Evolutionary conservation across 1,140 invertebrate genomes (phyloP), one percentile per base, ranked within the genome.

Genomic region (Halesus radiatus): DNA sequence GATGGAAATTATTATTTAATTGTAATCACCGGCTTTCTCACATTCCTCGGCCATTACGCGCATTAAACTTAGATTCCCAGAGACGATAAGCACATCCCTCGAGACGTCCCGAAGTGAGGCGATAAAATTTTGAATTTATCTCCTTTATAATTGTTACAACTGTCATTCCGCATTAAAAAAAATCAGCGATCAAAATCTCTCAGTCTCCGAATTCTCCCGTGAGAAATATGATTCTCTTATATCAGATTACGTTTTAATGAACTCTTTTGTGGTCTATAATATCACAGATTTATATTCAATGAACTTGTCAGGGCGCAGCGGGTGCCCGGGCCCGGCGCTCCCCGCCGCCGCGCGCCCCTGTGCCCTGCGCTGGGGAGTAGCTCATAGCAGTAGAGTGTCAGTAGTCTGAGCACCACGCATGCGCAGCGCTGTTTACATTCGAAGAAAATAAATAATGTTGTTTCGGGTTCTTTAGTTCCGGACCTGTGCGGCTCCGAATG

Each of bases 181-280:
- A 70, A 70, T 70, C 66, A 20, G 66, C 66, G 66, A 70, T 70
- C 29, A 37, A 70, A 45, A 70, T 70, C 66, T 70, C 60, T 15
- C 18, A 8, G 66, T 70, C 66, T 45, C 37, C 32, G 37, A 50
- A 70, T 70, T 70, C 66, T 70, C 20, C 66, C 66, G 66, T 70
- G 66, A 45, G 66, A 70, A 70, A 70, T 70, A 45, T 50, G 66
- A 70, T 70, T 70, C 66, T 70, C 22, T 70, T 50, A 20, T 45
- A 70, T 70, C 66, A 70, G 66, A 70, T 74, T 74, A 54, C 53
- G 70, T 23, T 74, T 74, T 74, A 54, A 74, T 74, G 52, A 74
- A 74, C 50, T 56, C 70, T 74, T 54, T 74, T 74, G 50, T 56
- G 70, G 70, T 10, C 50, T 74, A 54, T 74, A 74, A 74, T 56